These are phyloP conservation scores for Baccha elongata DNA, from an alignment of 2,888 invertebrate species.

Conservation along the genomic window DNA sequence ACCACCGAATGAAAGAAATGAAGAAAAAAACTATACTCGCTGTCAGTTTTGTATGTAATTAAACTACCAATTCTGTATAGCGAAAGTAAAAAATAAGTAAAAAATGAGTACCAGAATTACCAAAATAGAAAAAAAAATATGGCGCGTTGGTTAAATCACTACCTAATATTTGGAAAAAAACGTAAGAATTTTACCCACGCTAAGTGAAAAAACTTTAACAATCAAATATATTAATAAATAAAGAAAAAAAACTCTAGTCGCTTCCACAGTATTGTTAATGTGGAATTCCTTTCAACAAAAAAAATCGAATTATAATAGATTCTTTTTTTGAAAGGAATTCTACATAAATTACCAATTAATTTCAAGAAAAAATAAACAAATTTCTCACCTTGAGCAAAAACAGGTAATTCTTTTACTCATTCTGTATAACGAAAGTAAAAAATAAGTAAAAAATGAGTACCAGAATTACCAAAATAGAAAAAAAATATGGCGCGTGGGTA, in stretches of 20 bases:
- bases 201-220: background rate
- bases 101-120: conserved; percentile 2
- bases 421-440: background rate
- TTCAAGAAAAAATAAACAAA: background rate
- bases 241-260: background rate
- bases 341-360: too few species aligned
- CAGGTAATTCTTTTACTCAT: background rate
- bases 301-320: background rate
- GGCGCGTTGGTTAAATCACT: background rate
- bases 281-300: too few species aligned
- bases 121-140: background rate
- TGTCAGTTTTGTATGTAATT: background rate
- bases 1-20: background rate
- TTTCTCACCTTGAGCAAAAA: background rate
- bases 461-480: conserved; percentile 1
- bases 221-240: background rate
- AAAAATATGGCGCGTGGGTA: background rate
- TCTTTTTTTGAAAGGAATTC: background rate
- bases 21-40: background rate
- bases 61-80: background rate
- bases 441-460: conserved; percentile 5
- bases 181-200: background rate
- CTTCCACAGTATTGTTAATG: too few species aligned
- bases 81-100: background rate
- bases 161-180: background rate